Evolutionary conservation across 2,888 invertebrate species (phyloP), one percentile per base, ranked within the genome.

Genomic region (Melieria crassipennis): DNA sequence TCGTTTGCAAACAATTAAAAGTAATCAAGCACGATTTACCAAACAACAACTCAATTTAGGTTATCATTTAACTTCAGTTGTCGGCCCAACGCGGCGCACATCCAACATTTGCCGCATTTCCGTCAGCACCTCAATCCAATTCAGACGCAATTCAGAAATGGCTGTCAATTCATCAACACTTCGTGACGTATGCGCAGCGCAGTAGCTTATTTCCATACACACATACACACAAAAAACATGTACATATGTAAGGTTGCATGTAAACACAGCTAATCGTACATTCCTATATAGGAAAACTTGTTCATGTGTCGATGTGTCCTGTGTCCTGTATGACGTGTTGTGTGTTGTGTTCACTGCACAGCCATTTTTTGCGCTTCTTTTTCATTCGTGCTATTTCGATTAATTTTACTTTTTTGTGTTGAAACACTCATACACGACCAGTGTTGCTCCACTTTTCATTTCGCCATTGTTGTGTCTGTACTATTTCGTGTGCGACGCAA

Each of bases 111-210:
- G 16, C 16, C 78, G 76, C 79, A 81, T 76, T 80, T 82, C 81
- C 79, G 79, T 79, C 81, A 80, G 79, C 81, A 81, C 78, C 79
- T 50, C 57, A 80, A 75, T 73, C 74, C 77, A 77, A 79, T 78
- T 65, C 74, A 76, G 73, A 75, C 45, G 42, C 9, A 61, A 48
- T 30, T 48, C 56, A 9, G 75, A 79, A 80, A 78, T 78, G 75
- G 73, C 81, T 82, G 81, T 79, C 82, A 81, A 79, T 79, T 79
- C 81, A 78, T 81, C 82, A 80, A 69, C 79, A 71, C 66, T 73
- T 66, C 58, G 52, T 46, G 52, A 11, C 46, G 47, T 46, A 60
- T 7, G 6, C 48, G 42, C 50, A 3, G 10, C 16, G 16, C 16
- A 16, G 16, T 1, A 16, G 16, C 16, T 16, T 16, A 16, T 16